Percentiles rank a stretch among this genome's conserved stretches.
Evolutionary conservation across 2,797 vertebrate species (phyloP).

Genomic region (Arnoldichthys spilopterus): DNA sequence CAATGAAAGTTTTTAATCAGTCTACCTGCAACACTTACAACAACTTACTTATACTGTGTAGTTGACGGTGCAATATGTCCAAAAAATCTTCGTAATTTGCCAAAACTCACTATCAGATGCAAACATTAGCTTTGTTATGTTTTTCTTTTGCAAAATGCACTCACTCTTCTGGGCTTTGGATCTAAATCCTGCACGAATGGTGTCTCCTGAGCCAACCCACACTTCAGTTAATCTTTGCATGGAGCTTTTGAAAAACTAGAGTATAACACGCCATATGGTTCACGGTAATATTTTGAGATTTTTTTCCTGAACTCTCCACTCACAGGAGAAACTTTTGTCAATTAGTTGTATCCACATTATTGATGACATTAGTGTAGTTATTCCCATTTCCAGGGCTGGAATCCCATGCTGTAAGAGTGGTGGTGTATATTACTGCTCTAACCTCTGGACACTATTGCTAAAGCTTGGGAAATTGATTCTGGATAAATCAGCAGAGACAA

Average conservation of each 20-base stretch:
- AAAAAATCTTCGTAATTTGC: too few species aligned
- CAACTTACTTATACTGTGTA: background rate
- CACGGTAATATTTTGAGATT: background rate
- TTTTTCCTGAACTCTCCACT: background rate
- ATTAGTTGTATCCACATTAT: background rate
- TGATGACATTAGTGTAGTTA: background rate
- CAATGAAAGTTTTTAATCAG: too few species aligned
- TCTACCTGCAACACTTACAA: too few species aligned
- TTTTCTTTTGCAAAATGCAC: background rate
- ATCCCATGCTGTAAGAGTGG: background rate
- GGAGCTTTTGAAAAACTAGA: background rate
- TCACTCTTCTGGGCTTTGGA: background rate
- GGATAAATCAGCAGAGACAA: too few species aligned
- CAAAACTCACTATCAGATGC: background rate
- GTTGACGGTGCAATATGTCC: background rate
- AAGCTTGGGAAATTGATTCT: background rate
- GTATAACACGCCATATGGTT: background rate
- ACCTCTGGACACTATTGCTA: background rate
- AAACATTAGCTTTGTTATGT: background rate
- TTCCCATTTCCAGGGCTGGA: background rate
- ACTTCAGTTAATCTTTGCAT: background rate
- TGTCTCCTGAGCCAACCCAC: constrained; percentile 3
- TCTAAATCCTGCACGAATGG: constrained; percentile 6
- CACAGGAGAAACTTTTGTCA: background rate
- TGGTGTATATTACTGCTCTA: background rate